Evolutionary conservation across 2,888 invertebrate species (phyloP).

Genomic region (Sepiola atlantica): DNA sequence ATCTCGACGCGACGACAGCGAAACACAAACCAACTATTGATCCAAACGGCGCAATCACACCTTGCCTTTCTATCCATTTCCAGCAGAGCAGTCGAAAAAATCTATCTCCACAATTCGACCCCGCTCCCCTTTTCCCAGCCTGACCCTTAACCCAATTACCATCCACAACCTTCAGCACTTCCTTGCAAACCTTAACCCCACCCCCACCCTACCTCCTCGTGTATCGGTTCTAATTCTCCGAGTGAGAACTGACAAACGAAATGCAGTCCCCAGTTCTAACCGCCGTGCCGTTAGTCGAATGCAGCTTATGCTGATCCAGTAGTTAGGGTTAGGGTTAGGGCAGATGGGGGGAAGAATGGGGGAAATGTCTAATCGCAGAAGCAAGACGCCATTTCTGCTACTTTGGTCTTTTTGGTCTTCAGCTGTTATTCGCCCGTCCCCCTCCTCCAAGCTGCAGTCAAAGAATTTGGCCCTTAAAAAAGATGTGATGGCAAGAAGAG

Average conservation of each 20-base stretch:
- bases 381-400: not conserved
- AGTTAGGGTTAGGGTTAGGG: too few relatives aligned
- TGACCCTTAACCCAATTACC: not conserved
- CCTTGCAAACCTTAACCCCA: not conserved
- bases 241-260: not conserved
- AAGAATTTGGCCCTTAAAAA: not conserved
- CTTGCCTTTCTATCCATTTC: not conserved
- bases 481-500: not conserved
- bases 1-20: not conserved
- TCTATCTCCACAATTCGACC: not conserved
- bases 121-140: not conserved
- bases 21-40: not conserved
- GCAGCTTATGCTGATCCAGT: slow-evolving; percentile 32
- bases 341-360: too few relatives aligned
- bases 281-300: not conserved
- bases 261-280: not conserved
- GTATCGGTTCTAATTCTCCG: not conserved
- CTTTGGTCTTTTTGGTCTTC: not conserved
- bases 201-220: not conserved
- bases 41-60: not conserved
- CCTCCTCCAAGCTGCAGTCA: not conserved
- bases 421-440: not conserved
- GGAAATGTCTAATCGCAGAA: not conserved
- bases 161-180: not conserved
- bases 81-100: not conserved